Base-by-base conservation (phyloP, 2,113 vertebrate genomes). In the Callaeas wilsoni region DNA sequence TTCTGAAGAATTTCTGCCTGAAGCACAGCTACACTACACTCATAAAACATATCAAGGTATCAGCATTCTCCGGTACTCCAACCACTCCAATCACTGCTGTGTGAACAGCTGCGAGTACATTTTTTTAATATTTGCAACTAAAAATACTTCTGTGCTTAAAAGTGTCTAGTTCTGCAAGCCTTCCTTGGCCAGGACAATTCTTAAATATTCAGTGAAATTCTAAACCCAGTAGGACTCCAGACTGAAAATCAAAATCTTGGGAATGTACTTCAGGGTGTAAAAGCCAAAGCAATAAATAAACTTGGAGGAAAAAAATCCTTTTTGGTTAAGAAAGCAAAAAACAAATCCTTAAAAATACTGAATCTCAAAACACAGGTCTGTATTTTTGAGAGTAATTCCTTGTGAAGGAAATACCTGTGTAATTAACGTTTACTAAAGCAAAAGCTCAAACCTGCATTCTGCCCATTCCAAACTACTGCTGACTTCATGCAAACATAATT, bases 1-100 rank as follows among this genome's bases (percentile, higher is more conserved):
- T 93, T 94, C 87, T 96, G 50, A 96, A 95, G 91, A 93, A 93
- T 93, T 96, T 96, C 87, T 95, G 95, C 96, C 93, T 96, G 84
- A 80, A 96, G 95, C 94, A 94, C 78, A 85, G 57, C 78, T 95
- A 83, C 62, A 46, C 46, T 83, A 50, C 50, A 85, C 55, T 93
- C 89, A 88, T 71, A 91, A 89, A 97, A 93, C 91, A 46, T 68
- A 76, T 57, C 84, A 91, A 94, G 78, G 90, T 95, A 95, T 96
- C 94, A 95, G 90, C 95, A 88, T 95, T 96, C 95, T 93, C 60
- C 59, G 44, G 30, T 59, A 49, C 44, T 89, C 42, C 63, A 87
- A 44, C 62, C 69, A 84, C 68, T 90, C 90, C 83, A 75, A 67
- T 68, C 73, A 87, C 70, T 85, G 91, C 90, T 79, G 55, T 65